Percentiles rank a stretch among this genome's conserved stretches.
phyloP scores from a whole-genome alignment of 1,140 invertebrate species.

The Panulirus ornatus region DNA sequence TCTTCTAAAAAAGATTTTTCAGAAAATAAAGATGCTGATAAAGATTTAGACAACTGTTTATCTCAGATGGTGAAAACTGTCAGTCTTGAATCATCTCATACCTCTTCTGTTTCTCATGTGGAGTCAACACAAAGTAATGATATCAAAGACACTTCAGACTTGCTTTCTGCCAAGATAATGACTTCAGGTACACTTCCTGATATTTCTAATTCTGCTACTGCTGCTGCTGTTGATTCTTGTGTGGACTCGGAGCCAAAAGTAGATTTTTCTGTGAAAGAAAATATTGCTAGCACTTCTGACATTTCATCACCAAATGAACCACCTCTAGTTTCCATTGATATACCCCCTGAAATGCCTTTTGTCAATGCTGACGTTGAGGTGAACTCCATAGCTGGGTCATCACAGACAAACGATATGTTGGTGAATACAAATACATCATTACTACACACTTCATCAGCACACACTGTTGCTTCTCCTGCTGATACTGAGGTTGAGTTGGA shows the following conservation, averaged over 20 bases:
- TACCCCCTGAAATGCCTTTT: no score
- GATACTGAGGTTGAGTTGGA: not conserved
- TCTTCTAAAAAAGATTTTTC: not conserved
- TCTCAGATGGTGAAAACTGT: constrained; percentile 27
- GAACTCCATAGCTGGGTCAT: not conserved
- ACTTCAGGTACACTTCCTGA: no score
- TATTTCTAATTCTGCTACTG: no score
- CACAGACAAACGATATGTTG: not conserved
- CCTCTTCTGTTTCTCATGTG: not conserved
- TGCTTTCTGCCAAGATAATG: no score
- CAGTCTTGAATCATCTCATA: not conserved
- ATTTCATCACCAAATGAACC: no score
- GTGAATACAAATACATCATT: not conserved
- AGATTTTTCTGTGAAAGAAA: no score
- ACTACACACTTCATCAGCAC: not conserved
- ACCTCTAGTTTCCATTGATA: no score
- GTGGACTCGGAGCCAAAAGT: no score
- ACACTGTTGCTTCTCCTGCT: not conserved
- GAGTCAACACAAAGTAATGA: no score
- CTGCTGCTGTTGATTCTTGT: no score
- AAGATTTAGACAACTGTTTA: constrained; percentile 35
- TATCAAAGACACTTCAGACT: no score
- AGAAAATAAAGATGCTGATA: not conserved
- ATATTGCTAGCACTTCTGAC: no score
- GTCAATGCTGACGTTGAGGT: not conserved